Evolutionary conservation across 2,888 invertebrate genomes (phyloP), one percentile per base, ranked within the genome.

Genomic region (Hydrotaea diabolus): DNA sequence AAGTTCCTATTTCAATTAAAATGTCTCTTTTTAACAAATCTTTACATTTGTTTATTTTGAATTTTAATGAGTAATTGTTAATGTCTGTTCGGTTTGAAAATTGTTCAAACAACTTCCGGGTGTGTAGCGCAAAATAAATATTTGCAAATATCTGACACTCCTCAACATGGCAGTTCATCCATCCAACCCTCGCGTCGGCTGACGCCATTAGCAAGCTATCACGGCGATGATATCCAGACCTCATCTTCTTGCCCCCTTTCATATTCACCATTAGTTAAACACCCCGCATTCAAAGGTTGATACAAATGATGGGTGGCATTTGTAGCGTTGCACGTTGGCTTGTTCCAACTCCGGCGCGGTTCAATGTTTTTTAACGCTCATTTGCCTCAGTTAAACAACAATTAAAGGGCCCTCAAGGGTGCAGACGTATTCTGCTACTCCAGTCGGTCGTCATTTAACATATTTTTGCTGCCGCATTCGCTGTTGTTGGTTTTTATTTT

Each of bases 381-480:
- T 86, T 86, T 86, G 86, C 85, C 83, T 80, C 86, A 86, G 82
- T 86, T 86, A 84, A 84, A 80, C 85, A 85, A 81, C 86, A 86
- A 84, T 86, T 86, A 86, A 79, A 85, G 59, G 64, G 75, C 84
- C 85, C 82, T 82, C 78, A 82, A 84, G 86, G 86, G 81, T 79
- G 71, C 80, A 85, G 84, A 84, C 66, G 7, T 21, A 66, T 43
- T 66, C 84, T 81, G 84, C 66, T 78, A 78, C 66, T 84, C 79
- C 21, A 43, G 84, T 75, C n/a, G n/a, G n/a, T n/a, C n/a, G n/a
- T n/a, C 76, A 81, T 84, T 79, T 78, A 72, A 77, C 9, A 74
- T 66, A 43, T 31, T 76, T 80, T 64, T 72, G 23, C 64, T 36
- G 39, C 57, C 73, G 53, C 9, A 23, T 9, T 9, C 8, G 39